phyloP scores from a whole-genome alignment of 23 tunicate species.

The Aplidium turbinatum region DNA sequence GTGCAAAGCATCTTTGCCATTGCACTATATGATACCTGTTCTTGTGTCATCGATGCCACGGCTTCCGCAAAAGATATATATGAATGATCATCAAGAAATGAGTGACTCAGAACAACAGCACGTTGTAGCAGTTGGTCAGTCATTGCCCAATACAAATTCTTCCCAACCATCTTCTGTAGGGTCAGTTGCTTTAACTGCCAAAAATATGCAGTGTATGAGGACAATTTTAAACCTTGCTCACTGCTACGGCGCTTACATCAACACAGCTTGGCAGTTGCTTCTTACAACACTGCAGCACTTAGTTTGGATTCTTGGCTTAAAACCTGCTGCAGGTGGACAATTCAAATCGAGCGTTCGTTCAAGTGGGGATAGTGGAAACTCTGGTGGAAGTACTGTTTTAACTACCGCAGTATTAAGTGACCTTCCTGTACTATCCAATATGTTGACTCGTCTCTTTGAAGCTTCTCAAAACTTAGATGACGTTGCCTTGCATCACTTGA shows the following conservation, averaged over 20 bases:
- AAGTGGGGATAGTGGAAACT: slow-evolving; percentile 38
- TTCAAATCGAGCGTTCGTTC: slow-evolving; percentile 61
- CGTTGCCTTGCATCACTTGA: slow-evolving; percentile 92
- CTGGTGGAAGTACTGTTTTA: slow-evolving; percentile 53
- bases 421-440: slow-evolving; percentile 72
- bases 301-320: slow-evolving; percentile 93
- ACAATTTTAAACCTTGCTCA: slow-evolving; percentile 70
- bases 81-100: slow-evolving; percentile 14
- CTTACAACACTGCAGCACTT: slow-evolving; percentile 89
- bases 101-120: slow-evolving; percentile 61
- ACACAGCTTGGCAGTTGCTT: slow-evolving; percentile 90
- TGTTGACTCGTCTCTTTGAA: slow-evolving; percentile 75
- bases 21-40: slow-evolving; percentile 74
- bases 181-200: slow-evolving; percentile 81
- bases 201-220: slow-evolving; percentile 92
- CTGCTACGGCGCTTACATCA: slow-evolving; percentile 76
- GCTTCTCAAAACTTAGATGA: slow-evolving; percentile 88
- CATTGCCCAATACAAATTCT: slow-evolving; percentile 41
- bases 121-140: slow-evolving; percentile 88
- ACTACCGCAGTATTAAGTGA: slow-evolving; percentile 90
- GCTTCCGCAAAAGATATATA: slow-evolving; percentile 63
- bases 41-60: slow-evolving; percentile 70
- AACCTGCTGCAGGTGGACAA: slow-evolving; percentile 71
- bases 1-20: slow-evolving; percentile 85
- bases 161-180: slow-evolving; percentile 13